These are phyloP conservation scores for Zoanthus solanderi DNA, from an alignment of 92 coral and sea anemone genomes.

Conservation along the genomic window DNA sequence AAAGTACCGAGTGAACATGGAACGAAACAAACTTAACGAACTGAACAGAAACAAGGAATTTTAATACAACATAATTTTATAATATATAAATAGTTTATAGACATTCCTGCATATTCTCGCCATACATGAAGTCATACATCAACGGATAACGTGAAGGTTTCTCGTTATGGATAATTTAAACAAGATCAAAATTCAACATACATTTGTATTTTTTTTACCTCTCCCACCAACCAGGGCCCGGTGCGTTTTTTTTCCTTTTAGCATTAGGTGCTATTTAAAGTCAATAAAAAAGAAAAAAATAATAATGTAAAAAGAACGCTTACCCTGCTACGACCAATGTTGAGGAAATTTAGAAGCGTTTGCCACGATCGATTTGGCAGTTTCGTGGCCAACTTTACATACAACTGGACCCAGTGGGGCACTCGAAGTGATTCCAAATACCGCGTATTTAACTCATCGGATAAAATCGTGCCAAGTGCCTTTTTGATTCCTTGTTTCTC, in stretches of 20 bases:
- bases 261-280: neutral
- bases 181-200: too few species aligned
- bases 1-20: too few species aligned
- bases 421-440: neutral
- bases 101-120: too few species aligned
- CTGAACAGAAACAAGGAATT: too few species aligned
- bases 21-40: too few species aligned
- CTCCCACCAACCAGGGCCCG: neutral
- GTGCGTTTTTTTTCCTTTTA: neutral
- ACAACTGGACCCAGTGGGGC: neutral
- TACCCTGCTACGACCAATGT: neutral
- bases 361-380: slow-evolving; percentile 1
- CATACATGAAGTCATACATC: too few species aligned
- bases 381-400: neutral
- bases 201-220: neutral
- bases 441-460: neutral
- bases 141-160: too few species aligned
- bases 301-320: neutral
- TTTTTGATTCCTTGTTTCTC: neutral
- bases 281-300: too few species aligned
- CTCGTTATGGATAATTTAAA: too few species aligned
- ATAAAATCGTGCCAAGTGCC: neutral
- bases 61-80: too few species aligned
- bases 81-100: too few species aligned
- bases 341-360: neutral